Evolutionary conservation across 2,888 invertebrate genomes (phyloP).

Genomic region (Gymnoscelis rufifasciata): DNA sequence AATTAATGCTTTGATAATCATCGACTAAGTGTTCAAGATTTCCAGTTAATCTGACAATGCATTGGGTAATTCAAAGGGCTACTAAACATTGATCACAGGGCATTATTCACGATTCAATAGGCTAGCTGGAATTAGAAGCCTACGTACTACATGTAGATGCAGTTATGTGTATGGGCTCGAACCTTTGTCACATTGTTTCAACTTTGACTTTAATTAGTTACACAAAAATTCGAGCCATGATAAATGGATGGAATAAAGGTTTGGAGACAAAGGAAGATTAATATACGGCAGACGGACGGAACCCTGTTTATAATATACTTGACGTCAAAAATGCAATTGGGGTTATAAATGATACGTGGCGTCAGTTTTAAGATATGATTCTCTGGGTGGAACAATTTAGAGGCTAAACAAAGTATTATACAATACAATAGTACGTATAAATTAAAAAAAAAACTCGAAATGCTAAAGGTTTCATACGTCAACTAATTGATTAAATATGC

Average conservation of each 20-base stretch:
- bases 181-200: constrained; percentile 29
- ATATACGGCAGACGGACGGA: constrained; percentile 33
- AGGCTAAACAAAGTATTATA: too few species aligned
- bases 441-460: too few species aligned
- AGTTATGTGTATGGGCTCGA: neutral
- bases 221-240: constrained; percentile 42
- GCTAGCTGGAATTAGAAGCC: neutral
- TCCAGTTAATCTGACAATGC: constrained; percentile 1
- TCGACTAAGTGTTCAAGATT: neutral
- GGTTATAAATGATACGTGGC: constrained; percentile 13
- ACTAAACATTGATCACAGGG: constrained; percentile 13
- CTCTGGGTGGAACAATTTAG: neutral
- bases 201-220: constrained; percentile 40
- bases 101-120: constrained; percentile 3
- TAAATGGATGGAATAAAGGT: constrained; percentile 40
- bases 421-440: too few species aligned
- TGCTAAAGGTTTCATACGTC: too few species aligned
- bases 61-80: constrained; percentile 4
- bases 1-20: too few species aligned
- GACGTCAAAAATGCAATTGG: constrained; percentile 19
- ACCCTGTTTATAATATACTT: constrained; percentile 23
- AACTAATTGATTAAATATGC: too few species aligned
- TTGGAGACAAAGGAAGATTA: constrained; percentile 42
- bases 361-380: constrained; percentile 6
- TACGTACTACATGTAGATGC: neutral